These are phyloP conservation scores for Calephelis nemesis DNA, from an alignment of 1,140 invertebrate species.

Conservation along the genomic window DNA sequence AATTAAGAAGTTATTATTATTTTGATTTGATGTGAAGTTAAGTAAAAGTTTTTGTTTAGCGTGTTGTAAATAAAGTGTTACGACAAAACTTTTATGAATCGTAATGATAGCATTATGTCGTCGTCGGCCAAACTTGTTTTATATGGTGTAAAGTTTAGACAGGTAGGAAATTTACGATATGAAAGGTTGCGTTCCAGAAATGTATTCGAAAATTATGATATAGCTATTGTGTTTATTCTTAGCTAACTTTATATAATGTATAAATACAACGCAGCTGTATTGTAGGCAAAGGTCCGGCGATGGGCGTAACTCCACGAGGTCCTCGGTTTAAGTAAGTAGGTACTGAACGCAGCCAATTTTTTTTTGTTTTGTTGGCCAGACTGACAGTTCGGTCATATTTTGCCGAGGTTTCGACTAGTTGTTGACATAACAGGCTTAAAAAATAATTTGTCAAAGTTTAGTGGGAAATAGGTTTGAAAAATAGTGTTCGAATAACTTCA, in stretches of 20 bases:
- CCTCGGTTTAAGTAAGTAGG: no score
- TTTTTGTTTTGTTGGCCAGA: slow-evolving; percentile 2
- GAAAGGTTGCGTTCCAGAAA: background rate
- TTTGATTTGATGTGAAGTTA: background rate
- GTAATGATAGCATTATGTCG: background rate
- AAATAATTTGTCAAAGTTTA: slow-evolving; percentile 4
- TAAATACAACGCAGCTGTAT: no score
- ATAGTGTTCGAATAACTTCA: slow-evolving; percentile 1
- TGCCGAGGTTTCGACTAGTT: background rate
- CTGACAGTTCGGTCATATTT: slow-evolving; percentile 1
- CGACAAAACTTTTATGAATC: no score
- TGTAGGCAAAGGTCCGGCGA: no score
- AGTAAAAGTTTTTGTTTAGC: no score
- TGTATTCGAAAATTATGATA: no score
- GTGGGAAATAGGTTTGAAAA: background rate
- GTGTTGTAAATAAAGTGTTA: no score
- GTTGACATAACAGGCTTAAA: background rate
- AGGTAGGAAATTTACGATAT: background rate
- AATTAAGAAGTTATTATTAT: background rate
- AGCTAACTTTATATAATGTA: no score
- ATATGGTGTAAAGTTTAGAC: slow-evolving; percentile 2
- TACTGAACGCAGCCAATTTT: slow-evolving; percentile 1
- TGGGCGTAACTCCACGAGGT: no score
- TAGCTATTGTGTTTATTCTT: no score
- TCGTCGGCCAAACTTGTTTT: background rate